Conservation (phyloP, 2,797 vertebrate genomes). For the Bucorvus abyssinicus region DNA sequence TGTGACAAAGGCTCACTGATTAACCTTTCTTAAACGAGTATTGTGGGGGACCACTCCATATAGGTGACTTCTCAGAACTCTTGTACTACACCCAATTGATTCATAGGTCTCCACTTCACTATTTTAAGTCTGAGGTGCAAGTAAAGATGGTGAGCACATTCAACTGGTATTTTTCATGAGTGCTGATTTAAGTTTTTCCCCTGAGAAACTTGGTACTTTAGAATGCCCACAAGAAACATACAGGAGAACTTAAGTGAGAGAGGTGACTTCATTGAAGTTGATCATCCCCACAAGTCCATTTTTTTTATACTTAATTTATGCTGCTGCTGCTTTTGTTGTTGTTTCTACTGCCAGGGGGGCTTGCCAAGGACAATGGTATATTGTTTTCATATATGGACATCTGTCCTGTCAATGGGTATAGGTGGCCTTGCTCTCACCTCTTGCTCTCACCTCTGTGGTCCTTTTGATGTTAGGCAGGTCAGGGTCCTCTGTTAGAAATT, state of each 20-base stretch:
- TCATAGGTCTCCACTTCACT: neutral
- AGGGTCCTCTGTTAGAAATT: neutral
- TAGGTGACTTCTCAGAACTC: neutral
- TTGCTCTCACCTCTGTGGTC: neutral
- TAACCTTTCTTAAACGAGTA: neutral
- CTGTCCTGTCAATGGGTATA: neutral
- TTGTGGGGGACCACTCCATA: accelerated
- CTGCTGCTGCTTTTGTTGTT: neutral
- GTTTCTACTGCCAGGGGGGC: neutral
- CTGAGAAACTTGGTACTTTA: neutral
- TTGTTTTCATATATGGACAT: neutral
- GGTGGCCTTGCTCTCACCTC: neutral
- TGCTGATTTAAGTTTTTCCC: neutral
- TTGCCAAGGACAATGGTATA: neutral
- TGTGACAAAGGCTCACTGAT: neutral
- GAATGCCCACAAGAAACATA: neutral
- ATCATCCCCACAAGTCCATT: neutral
- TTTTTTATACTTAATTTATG: neutral
- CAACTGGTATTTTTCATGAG: neutral
- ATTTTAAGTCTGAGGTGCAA: neutral
- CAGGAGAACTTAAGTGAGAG: neutral
- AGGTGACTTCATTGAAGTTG: neutral
- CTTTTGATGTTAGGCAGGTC: neutral
- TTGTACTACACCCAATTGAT: neutral
- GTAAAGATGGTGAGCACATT: neutral